A percentile compares a stretch with the other conserved stretches of the same genome.
These are phyloP conservation scores for Pycnonotus jocosus DNA, from an alignment of 2,113 vertebrate genomes.

Conservation along the genomic window DNA sequence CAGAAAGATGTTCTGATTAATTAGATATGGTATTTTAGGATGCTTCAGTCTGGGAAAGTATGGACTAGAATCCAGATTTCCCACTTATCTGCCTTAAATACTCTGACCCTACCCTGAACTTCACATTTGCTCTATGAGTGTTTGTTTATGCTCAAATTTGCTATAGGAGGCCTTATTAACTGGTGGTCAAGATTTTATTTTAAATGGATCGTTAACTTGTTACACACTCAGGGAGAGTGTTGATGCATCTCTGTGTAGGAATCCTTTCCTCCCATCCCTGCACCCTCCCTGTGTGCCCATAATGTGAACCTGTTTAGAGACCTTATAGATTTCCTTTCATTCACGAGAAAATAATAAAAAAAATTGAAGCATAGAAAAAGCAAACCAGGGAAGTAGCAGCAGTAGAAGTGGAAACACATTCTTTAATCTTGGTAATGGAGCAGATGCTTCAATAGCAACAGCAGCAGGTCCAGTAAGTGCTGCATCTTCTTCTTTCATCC, in stretches of 20 bases:
- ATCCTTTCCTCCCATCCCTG: background rate
- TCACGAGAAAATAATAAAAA: background rate
- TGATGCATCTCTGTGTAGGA: background rate
- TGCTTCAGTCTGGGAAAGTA: slow-evolving; percentile 26
- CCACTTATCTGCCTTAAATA: slow-evolving; percentile 57
- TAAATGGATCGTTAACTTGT: slow-evolving; percentile 66
- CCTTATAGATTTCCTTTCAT: slow-evolving; percentile 11
- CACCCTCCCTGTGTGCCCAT: background rate
- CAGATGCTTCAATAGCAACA: slow-evolving; percentile 63
- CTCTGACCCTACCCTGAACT: slow-evolving; percentile 37
- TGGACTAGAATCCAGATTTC: slow-evolving; percentile 66
- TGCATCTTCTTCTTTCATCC: slow-evolving; percentile 46
- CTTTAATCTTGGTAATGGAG: slow-evolving; percentile 50
- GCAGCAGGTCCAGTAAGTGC: slow-evolving; percentile 54
- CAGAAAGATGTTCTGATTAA: slow-evolving; percentile 69
- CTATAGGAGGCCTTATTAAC: slow-evolving; percentile 58
- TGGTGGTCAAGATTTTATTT: slow-evolving; percentile 68
- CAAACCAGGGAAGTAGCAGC: background rate
- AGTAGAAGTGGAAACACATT: background rate
- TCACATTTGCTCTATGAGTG: slow-evolving; percentile 1
- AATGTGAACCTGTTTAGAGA: slow-evolving; percentile 19
- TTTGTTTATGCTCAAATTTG: slow-evolving; percentile 66
- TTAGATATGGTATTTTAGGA: slow-evolving; percentile 67
- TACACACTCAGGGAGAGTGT: background rate
- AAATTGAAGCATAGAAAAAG: background rate